A percentile compares a stretch with the other conserved stretches of the same genome.
Evolutionary conservation across 2,113 vertebrate genomes (phyloP).

Genomic region (Glaucidium brasilianum): DNA sequence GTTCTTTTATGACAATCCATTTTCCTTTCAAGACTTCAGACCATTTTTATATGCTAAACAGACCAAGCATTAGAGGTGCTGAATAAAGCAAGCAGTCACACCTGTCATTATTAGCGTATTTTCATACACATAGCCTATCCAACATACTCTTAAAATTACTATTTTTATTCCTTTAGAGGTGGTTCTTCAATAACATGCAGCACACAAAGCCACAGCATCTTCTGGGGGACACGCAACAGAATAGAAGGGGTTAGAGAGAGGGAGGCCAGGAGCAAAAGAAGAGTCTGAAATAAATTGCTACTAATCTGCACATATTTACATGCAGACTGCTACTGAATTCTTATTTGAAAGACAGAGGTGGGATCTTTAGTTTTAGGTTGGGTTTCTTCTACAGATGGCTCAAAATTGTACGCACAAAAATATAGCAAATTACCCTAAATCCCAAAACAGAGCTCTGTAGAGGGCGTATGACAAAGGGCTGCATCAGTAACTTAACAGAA

Average conservation of each 20-base stretch:
- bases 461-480: not conserved
- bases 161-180: not conserved
- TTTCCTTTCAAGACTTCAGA: not conserved
- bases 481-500: not conserved
- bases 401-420: not conserved
- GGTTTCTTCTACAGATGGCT: not conserved
- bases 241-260: fast-evolving
- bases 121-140: not conserved
- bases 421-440: not conserved
- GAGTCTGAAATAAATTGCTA: not conserved
- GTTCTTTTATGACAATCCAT: not conserved
- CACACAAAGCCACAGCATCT: not conserved
- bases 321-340: not conserved
- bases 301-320: not conserved
- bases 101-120: not conserved
- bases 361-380: not conserved
- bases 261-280: not conserved
- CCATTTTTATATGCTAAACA: not conserved
- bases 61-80: not conserved
- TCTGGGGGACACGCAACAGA: not conserved
- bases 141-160: not conserved
- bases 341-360: not conserved
- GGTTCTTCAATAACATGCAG: not conserved
- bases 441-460: not conserved
- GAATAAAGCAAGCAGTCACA: not conserved